Evolutionary conservation across 2,888 invertebrate species (phyloP).

Genomic region (Bursaphelenchus okinawaensis): DNA sequence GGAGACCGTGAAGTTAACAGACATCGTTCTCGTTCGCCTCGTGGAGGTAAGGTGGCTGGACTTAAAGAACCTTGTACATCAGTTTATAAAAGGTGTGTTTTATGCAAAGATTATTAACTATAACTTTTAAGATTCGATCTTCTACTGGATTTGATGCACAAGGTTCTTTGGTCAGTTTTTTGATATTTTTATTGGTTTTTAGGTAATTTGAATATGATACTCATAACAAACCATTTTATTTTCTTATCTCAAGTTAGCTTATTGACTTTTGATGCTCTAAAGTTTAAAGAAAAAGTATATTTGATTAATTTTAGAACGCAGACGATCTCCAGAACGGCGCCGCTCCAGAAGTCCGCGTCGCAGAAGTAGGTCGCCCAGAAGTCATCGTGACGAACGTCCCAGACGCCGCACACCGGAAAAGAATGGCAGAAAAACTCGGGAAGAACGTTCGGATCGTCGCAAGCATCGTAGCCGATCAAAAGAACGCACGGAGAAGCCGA

Average conservation of each 20-base stretch:
- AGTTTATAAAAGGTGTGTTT: not conserved
- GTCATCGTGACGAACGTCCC: not conserved
- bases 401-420: not conserved
- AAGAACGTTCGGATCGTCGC: not conserved
- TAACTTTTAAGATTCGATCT: not conserved
- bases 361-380: not conserved
- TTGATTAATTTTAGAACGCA: not conserved
- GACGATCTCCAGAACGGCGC: conserved; percentile 7
- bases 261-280: too few species aligned
- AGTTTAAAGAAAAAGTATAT: not conserved
- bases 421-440: not conserved
- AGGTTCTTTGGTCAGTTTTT: not conserved
- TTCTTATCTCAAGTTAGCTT: too few species aligned
- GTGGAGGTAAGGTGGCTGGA: not conserved
- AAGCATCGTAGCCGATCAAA: not conserved
- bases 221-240: too few species aligned
- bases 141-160: not conserved
- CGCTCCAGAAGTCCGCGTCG: conserved; percentile 2
- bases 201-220: too few species aligned
- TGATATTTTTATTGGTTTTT: not conserved
- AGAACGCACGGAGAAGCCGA: not conserved
- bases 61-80: not conserved
- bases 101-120: not conserved
- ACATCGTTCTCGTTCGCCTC: not conserved
- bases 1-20: not conserved